Conservation (phyloP, 2,888 invertebrate species). For the Saturnia pavonia region DNA sequence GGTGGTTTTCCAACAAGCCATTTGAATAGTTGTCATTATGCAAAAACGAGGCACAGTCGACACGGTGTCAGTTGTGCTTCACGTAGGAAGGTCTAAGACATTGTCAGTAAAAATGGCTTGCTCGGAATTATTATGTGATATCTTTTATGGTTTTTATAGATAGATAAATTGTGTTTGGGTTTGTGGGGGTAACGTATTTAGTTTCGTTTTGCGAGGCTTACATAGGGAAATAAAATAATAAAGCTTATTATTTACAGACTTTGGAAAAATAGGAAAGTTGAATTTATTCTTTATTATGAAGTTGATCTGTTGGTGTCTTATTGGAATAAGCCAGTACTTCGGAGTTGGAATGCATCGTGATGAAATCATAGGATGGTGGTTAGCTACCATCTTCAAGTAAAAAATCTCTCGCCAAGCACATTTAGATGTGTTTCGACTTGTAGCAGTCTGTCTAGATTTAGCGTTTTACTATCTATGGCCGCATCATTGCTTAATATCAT, state of each 20-base stretch:
- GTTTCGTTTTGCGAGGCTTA: neutral
- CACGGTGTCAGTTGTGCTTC: neutral
- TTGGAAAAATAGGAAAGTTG: neutral
- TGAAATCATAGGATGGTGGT: no score
- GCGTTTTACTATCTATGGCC: no score
- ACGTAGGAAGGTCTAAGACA: neutral
- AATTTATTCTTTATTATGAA: neutral
- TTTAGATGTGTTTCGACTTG: no score
- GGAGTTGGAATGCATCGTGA: no score
- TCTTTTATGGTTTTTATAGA: constrained; percentile 5
- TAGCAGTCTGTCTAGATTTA: no score
- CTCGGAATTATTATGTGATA: neutral
- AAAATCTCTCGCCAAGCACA: no score
- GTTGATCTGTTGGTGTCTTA: no score
- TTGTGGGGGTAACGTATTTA: neutral
- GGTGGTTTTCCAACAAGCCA: constrained; percentile 12
- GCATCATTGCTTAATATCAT: no score
- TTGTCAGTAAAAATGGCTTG: constrained; percentile 7
- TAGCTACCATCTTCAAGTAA: no score
- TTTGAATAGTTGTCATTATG: neutral
- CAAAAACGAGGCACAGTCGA: neutral
- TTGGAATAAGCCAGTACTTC: no score
- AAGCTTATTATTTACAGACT: neutral
- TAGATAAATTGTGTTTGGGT: neutral
- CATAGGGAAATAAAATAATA: neutral